Base-by-base conservation (phyloP, 2,113 vertebrate species). In the Oncorhynchus nerka region DNA sequence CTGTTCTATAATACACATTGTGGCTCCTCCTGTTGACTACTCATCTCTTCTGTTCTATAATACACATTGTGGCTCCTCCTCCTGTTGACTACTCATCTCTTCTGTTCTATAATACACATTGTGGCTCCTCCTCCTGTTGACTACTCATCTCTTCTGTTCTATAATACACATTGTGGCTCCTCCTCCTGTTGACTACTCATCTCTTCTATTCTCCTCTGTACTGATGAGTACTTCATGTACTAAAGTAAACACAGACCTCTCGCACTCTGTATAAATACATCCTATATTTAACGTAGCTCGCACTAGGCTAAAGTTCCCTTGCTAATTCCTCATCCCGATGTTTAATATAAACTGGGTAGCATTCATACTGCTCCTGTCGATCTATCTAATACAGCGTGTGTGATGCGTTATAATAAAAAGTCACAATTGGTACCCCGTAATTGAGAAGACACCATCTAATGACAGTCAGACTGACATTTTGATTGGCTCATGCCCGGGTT, bases 381-480 rank as follows among this genome's bases (percentile, higher is more conserved):
- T 51, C 49, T 16, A 15, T 51, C 49, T 16, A 16, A 51, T 51
- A 51, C 49, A 51, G 49, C 4, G 15, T 51, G 49, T 51, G 49
- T 51, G 49, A 51, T 51, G 11, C 4, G 15, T 51, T 51, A 51
- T 51, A 16, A 13, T 51, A 51, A 51, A 51, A 39, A 51, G 15
- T 51, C 13, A 20, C 39, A n/a, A 57, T 30, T 3, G 51, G 7
- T 39, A 39, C 39, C 8, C 39, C 8, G 1, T 9, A 39, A 39
- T 8, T 39, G 39, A 9, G 8, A 39, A 39, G 8, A 39, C 39
- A 45, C 8, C 39, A 45, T 11, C 39, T 3, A 45, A 45, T 45
- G 39, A 45, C 9, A 57, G 39, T 22, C 70, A 66, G 73, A 65
- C 64, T 16, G 45, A 65, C 59, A 67, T 67, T 75, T 67, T 19